These are phyloP conservation scores for Epizoanthus illoricatus DNA, from an alignment of 92 coral and sea anemone species.

Conservation along the genomic window DNA sequence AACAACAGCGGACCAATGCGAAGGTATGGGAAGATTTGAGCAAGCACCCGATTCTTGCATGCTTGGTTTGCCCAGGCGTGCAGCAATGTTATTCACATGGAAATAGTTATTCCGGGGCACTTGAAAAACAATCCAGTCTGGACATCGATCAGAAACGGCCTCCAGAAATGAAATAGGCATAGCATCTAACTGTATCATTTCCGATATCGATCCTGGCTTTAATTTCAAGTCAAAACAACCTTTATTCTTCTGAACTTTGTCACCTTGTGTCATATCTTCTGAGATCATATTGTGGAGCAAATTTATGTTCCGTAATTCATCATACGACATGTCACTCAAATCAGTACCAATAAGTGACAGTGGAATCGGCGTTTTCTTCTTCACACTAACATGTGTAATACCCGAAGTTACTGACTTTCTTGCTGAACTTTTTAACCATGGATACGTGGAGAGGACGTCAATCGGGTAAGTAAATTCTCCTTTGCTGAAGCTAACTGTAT, in stretches of 20 bases:
- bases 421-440: not conserved
- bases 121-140: slow-evolving; percentile 34
- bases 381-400: slow-evolving; percentile 38
- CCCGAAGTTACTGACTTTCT: slow-evolving; percentile 28
- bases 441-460: slow-evolving; percentile 25
- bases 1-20: not conserved
- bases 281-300: not conserved
- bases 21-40: slow-evolving; percentile 11
- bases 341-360: slow-evolving; percentile 49
- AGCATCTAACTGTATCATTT: slow-evolving; percentile 24
- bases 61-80: not conserved
- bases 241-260: not conserved
- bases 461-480: not conserved
- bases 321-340: not conserved
- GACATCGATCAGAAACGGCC: slow-evolving; percentile 29
- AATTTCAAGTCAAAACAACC: not conserved
- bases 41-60: slow-evolving; percentile 22
- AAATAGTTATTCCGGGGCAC: slow-evolving; percentile 11
- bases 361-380: slow-evolving; percentile 31
- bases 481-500: not conserved
- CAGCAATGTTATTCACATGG: slow-evolving; percentile 41
- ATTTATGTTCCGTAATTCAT: not conserved
- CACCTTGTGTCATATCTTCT: not conserved
- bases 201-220: not conserved
- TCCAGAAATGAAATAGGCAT: slow-evolving; percentile 36